A percentile compares a stretch with the other conserved stretches of the same genome.
Evolutionary conservation across 1,140 invertebrate genomes (phyloP).

Genomic region (Dreissena polymorpha): DNA sequence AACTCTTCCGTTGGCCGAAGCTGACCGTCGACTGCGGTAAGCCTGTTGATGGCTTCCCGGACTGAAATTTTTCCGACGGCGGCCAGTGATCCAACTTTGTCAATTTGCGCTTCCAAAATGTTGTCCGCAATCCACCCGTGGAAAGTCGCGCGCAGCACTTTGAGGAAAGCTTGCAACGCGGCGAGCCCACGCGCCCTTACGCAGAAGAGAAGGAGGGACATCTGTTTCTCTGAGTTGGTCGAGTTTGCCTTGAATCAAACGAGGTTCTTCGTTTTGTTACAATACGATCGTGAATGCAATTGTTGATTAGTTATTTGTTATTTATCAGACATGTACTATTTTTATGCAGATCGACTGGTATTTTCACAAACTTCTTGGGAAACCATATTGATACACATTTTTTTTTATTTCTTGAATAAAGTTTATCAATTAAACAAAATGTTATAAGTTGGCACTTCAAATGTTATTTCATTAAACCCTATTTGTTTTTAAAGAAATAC

Average conservation of each 20-base stretch:
- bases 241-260: conserved; percentile 12
- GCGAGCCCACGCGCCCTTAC: conserved; percentile 26
- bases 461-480: too few relatives aligned
- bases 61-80: conserved; percentile 1
- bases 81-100: not conserved
- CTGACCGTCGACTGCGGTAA: not conserved
- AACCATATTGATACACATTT: too few relatives aligned
- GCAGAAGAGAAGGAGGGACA: conserved; percentile 18
- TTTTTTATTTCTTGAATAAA: too few relatives aligned
- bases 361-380: too few relatives aligned
- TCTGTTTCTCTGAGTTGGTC: conserved; percentile 27
- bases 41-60: conserved; percentile 18
- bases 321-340: not conserved
- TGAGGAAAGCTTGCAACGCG: conserved; percentile 21
- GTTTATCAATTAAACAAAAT: too few relatives aligned
- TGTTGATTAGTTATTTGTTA: not conserved
- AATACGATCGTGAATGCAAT: too few relatives aligned
- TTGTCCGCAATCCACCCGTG: conserved; percentile 48
- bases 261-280: not conserved
- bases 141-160: conserved; percentile 36
- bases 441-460: too few relatives aligned
- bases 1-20: not conserved
- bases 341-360: too few relatives aligned
- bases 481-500: too few relatives aligned
- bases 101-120: conserved; percentile 30